Percentiles rank a stretch among this genome's conserved stretches.
These are phyloP conservation scores for Cotesia typhae DNA, from an alignment of 1,140 invertebrate species.

Conservation along the genomic window DNA sequence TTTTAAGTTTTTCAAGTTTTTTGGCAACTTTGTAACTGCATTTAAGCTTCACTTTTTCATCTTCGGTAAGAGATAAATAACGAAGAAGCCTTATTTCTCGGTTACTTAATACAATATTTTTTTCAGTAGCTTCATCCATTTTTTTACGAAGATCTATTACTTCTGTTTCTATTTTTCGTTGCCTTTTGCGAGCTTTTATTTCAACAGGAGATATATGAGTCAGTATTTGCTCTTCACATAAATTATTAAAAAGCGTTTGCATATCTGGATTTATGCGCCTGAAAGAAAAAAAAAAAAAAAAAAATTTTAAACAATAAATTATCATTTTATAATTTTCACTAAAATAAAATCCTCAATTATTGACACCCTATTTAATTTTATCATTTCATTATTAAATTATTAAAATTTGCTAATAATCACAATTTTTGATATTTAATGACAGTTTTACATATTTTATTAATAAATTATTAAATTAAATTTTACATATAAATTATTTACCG, in stretches of 20 bases:
- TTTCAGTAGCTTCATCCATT: slow-evolving; percentile 78
- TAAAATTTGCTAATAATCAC: no score
- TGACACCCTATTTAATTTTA: no score
- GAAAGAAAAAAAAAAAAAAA: slow-evolving; percentile 14
- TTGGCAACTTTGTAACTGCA: slow-evolving; percentile 92
- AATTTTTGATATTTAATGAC: no score
- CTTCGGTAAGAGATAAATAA: slow-evolving; percentile 91
- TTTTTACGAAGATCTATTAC: slow-evolving; percentile 86
- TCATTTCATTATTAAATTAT: no score
- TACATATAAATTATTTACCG: no score
- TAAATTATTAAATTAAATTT: no score
- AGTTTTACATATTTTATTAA: no score
- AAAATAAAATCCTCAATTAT: no score
- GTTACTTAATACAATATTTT: slow-evolving; percentile 90
- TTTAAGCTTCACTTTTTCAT: slow-evolving; percentile 91
- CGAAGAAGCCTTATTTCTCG: slow-evolving; percentile 88
- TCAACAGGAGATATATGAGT: slow-evolving; percentile 86
- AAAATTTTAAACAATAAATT: neutral
- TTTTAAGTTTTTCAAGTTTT: slow-evolving; percentile 90
- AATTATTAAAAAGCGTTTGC: slow-evolving; percentile 77
- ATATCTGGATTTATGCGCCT: slow-evolving; percentile 78
- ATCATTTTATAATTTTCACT: neutral
- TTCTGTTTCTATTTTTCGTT: slow-evolving; percentile 89
- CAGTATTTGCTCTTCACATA: slow-evolving; percentile 88
- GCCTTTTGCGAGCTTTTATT: slow-evolving; percentile 85